Base-by-base conservation (phyloP, 2,888 invertebrate species). In the Epinotia bilunana region DNA sequence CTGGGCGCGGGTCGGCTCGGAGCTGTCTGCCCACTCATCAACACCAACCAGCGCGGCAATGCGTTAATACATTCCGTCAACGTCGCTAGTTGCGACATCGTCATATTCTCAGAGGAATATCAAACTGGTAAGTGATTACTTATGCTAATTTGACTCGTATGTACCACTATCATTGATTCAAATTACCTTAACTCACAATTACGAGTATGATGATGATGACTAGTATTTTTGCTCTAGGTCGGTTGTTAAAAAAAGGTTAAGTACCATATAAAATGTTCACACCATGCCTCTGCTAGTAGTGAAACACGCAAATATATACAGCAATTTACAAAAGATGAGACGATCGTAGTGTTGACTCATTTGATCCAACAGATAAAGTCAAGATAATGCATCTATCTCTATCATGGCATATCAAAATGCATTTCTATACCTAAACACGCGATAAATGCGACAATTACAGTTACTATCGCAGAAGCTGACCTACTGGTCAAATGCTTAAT, bases 1-100 rank as follows among this genome's bases (percentile, higher is more conserved):
- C 93, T 99, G 78, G 99, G 99, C 0, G 95, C 98, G 72, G 97
- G 98, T 3, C 98, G 99, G 88, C 92, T 98, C 3, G 98, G 98
- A 1, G 95, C 97, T 0, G 95, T 98, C 57, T 95, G 97, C 0
- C 98, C 99, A 0, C 95, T 99, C 57, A 98, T 99, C 81, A 99
- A 99, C 89, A 98, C 97, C 68, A 99, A 99, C 90, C 95, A 99
- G 81, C 95, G 97, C 67, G 96, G 97, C 75, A 96, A 95, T 57
- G 96, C 99, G 0, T 94, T 99, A 7, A 89, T 97, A 68, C 99
- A 99, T 91, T 99, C 98, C 76, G 96, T 99, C 65, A 96, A 95
- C 33, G 96, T 98, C 6, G 97, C 98, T 0, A 96, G 97, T 78
- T 97, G 98, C 82, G 97, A 97, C 82, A 97, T 97, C 0, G 92